Evolutionary conservation across 2,797 vertebrate species (phyloP), one percentile per base, ranked within the genome.

Genomic region (Melanotaenia trifasciata): DNA sequence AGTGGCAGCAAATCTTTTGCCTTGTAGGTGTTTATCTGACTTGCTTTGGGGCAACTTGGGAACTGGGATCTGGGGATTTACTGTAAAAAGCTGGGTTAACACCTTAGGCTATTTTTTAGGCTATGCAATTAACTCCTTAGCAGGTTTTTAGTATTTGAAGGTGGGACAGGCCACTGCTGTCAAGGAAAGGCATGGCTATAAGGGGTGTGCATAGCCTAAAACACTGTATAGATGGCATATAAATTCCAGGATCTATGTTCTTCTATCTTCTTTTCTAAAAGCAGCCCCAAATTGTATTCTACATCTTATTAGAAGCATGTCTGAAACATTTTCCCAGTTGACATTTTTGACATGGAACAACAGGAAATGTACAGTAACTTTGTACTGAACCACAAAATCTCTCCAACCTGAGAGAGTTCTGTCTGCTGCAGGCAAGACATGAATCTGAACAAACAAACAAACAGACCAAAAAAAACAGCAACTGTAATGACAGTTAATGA

Each of bases 401-500:
- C 36, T 38, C 36, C 9, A 38, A 38, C 36, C 11, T 38, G 36
- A 38, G 36, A 11, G 36, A 2, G 9, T 12, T 38, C 36, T 3
- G 36, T 86, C 80, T 54, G 76, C 77, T 71, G 69, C 18, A 47
- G 77, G 83, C 79, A 73, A 30, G 28, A 30, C 28, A 30, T 30
- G 28, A 30, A 30, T 30, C 28, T 30, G 28, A 30, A 30, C 28
- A 30, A 30, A 30, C n/a, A n/a, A n/a, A n/a, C 28, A 30, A 30
- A 30, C 28, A 30, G 4, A 30, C 28, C 28, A 70, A 90, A 66
- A 66, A 78, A 60, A 32, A 24, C 47, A 61, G 73, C 74, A 71
- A 54, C 74, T 64, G 57, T 70, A 80, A 84, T 87, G 80, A 30
- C 28, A 30, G 28, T 30, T 30, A 78, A 72, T 72, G 65, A 67